Evolutionary conservation across 2,888 invertebrate species (phyloP).

Genomic region (Hymenopus coronatus): DNA sequence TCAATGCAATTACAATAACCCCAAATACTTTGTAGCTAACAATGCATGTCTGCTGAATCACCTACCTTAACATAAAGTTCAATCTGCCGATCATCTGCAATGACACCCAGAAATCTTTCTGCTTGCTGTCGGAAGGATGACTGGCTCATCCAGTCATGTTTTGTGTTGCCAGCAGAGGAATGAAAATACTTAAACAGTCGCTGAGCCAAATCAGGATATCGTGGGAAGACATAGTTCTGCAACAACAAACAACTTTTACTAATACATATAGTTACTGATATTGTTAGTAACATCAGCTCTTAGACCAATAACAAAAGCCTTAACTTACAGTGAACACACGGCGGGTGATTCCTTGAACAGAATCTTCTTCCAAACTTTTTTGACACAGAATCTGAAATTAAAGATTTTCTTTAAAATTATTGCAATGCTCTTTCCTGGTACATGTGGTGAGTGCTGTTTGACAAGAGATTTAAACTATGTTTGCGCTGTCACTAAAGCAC

Average conservation of each 20-base stretch:
- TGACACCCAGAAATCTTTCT: constrained; percentile 58
- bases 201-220: constrained; percentile 67
- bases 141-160: constrained; percentile 55
- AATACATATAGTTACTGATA: constrained; percentile 22
- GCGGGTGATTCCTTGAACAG: constrained; percentile 65
- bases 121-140: constrained; percentile 70
- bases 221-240: constrained; percentile 75
- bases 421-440: neutral
- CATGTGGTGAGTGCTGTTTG: neutral
- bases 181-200: constrained; percentile 66
- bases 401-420: neutral
- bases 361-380: constrained; percentile 66
- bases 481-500: neutral
- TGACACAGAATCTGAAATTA: constrained; percentile 64
- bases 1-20: too few species aligned
- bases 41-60: too few species aligned
- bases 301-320: neutral
- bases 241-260: constrained; percentile 36
- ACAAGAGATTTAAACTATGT: neutral
- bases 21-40: too few species aligned
- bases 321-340: constrained; percentile 14
- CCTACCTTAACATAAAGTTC: constrained; percentile 45
- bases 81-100: constrained; percentile 44
- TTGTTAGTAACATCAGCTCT: constrained; percentile 2
- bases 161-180: constrained; percentile 58